phyloP scores from a whole-genome alignment of 2,113 vertebrate species.

The Microcebus tavaratra region DNA sequence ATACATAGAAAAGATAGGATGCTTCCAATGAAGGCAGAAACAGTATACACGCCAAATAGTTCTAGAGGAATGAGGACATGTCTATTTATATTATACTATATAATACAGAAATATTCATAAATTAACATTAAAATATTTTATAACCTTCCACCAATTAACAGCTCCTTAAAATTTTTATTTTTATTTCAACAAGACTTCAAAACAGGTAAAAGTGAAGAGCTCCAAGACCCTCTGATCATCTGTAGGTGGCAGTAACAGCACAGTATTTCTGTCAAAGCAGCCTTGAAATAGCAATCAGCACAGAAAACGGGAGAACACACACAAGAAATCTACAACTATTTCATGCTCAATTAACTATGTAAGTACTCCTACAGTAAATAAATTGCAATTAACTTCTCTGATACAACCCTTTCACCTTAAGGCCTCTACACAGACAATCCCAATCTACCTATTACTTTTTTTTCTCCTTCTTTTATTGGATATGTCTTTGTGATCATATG shows the following conservation, averaged over 20 bases:
- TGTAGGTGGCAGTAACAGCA: constrained; percentile 50
- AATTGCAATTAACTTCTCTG: neutral
- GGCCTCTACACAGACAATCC: neutral
- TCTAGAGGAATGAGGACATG: neutral
- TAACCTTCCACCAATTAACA: neutral
- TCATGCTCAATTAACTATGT: neutral
- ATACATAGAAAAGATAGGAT: neutral
- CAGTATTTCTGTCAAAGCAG: neutral
- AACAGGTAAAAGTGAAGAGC: neutral
- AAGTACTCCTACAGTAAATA: neutral
- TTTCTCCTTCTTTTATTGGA: neutral
- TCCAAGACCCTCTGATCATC: neutral
- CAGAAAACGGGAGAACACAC: neutral
- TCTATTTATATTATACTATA: neutral
- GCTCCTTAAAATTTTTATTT: neutral
- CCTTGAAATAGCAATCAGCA: too few species aligned
- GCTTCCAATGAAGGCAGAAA: neutral
- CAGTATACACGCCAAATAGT: neutral
- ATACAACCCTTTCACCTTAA: neutral
- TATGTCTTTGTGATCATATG: neutral
- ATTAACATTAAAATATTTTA: neutral
- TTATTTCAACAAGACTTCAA: constrained; percentile 8
- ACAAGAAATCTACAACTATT: neutral
- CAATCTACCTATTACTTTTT: neutral
- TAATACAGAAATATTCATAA: neutral